phyloP scores from a whole-genome alignment of 2,797 vertebrate genomes.

The Parauchenoglanis punctatus region DNA sequence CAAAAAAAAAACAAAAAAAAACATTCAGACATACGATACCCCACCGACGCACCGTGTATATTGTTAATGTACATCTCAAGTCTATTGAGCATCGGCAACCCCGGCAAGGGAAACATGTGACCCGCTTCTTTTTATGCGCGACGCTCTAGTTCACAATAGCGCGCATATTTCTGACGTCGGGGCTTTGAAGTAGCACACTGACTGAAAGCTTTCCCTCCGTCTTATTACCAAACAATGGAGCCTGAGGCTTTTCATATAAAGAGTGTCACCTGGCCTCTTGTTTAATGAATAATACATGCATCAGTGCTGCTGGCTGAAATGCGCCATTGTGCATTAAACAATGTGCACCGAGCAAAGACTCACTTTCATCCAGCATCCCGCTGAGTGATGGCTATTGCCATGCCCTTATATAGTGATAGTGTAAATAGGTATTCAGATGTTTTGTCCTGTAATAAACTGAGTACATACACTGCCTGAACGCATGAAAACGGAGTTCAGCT shows the following conservation, averaged over 20 bases:
- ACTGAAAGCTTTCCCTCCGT: slow-evolving; percentile 35
- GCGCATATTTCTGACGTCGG: slow-evolving; percentile 27
- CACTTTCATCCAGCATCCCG: slow-evolving; percentile 28
- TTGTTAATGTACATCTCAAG: background rate
- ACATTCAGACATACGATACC: background rate
- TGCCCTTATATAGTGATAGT: slow-evolving; percentile 3
- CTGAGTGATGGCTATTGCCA: slow-evolving; percentile 6
- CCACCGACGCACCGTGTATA: too few species aligned
- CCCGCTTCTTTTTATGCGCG: background rate
- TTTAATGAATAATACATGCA: slow-evolving; percentile 56
- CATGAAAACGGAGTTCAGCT: background rate
- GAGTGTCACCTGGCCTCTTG: slow-evolving; percentile 51
- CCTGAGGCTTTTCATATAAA: slow-evolving; percentile 44
- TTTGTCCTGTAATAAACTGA: slow-evolving; percentile 12
- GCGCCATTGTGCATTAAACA: slow-evolving; percentile 51
- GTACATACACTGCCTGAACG: slow-evolving; percentile 1
- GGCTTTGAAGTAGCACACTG: slow-evolving; percentile 34
- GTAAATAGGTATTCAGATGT: slow-evolving; percentile 9
- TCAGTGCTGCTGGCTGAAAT: slow-evolving; percentile 41
- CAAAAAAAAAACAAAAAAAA: background rate
- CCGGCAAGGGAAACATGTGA: background rate
- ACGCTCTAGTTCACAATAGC: background rate
- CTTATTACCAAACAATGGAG: slow-evolving; percentile 39
- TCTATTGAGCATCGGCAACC: background rate
- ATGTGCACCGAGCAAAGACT: slow-evolving; percentile 38